Evolutionary conservation across 2,888 invertebrate species (phyloP).

Genomic region (Limnephilus marmoratus): DNA sequence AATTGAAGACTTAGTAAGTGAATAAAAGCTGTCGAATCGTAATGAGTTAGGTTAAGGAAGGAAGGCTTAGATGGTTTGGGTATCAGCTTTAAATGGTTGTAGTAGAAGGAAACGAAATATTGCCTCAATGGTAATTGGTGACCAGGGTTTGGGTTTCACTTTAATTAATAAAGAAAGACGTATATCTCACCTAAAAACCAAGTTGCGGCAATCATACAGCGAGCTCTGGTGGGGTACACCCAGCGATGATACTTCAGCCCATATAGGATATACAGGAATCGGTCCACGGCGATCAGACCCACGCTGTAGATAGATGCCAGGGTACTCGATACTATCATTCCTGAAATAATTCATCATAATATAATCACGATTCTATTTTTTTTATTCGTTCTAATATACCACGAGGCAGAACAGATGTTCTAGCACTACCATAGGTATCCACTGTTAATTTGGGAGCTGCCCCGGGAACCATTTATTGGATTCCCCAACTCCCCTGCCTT

Average conservation of each 20-base stretch:
- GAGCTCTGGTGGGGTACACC: slow-evolving; percentile 78
- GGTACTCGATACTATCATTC: slow-evolving; percentile 80
- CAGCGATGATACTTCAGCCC: slow-evolving; percentile 81
- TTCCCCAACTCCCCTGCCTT: too few relatives aligned
- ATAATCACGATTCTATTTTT: not conserved
- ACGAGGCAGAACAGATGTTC: too few relatives aligned
- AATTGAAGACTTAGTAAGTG: too few relatives aligned
- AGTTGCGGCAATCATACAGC: slow-evolving; percentile 76
- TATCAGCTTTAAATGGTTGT: too few relatives aligned
- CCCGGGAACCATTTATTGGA: too few relatives aligned
- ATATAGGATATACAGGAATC: slow-evolving; percentile 81
- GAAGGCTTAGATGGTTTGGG: too few relatives aligned
- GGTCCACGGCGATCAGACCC: slow-evolving; percentile 80
- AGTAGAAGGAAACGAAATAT: too few relatives aligned
- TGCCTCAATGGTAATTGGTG: not conserved
- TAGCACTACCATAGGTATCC: too few relatives aligned
- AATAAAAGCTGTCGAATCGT: too few relatives aligned
- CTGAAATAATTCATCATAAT: slow-evolving; percentile 69
- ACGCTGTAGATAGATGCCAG: slow-evolving; percentile 82
- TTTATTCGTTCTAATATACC: too few relatives aligned
- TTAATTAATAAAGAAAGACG: not conserved
- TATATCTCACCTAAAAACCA: slow-evolving; percentile 78
- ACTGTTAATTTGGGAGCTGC: too few relatives aligned
- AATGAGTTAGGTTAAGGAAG: too few relatives aligned
- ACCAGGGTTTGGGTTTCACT: not conserved